A percentile compares a stretch with the other conserved stretches of the same genome.
phyloP scores from a whole-genome alignment of 2,113 vertebrate genomes.

The Piprites chloris region DNA sequence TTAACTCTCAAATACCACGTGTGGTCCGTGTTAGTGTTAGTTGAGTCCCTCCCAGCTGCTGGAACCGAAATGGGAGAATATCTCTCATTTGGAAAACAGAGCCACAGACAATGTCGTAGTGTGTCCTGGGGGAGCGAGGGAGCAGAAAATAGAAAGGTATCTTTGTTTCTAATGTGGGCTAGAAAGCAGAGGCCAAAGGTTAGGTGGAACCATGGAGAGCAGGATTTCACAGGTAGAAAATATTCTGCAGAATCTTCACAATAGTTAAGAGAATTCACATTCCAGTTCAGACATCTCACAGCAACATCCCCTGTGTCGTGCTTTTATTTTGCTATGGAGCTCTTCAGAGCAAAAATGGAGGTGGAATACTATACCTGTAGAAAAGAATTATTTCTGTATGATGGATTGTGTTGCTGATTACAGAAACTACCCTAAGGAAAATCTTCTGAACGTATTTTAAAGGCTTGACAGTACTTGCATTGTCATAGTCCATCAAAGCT shows the following conservation, averaged over 20 bases:
- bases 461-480: slow-evolving; percentile 21
- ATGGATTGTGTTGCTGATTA: slow-evolving; percentile 4
- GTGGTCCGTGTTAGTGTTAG: background rate
- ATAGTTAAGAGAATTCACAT: background rate
- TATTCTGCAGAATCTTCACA: background rate
- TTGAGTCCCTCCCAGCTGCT: background rate
- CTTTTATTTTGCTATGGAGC: slow-evolving; percentile 9
- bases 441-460: slow-evolving; percentile 51
- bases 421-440: background rate
- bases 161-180: background rate
- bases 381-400: background rate
- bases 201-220: background rate
- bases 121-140: background rate
- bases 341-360: background rate
- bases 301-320: background rate
- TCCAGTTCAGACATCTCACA: background rate
- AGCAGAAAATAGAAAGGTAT: background rate
- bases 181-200: background rate
- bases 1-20: background rate
- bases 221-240: background rate
- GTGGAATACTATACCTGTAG: background rate
- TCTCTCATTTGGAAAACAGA: background rate
- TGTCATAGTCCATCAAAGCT: slow-evolving; percentile 11
- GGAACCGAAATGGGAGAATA: background rate
- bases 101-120: background rate